Evolutionary conservation across 2,888 invertebrate genomes (phyloP).

Genomic region (Chrysolina oricalcia): DNA sequence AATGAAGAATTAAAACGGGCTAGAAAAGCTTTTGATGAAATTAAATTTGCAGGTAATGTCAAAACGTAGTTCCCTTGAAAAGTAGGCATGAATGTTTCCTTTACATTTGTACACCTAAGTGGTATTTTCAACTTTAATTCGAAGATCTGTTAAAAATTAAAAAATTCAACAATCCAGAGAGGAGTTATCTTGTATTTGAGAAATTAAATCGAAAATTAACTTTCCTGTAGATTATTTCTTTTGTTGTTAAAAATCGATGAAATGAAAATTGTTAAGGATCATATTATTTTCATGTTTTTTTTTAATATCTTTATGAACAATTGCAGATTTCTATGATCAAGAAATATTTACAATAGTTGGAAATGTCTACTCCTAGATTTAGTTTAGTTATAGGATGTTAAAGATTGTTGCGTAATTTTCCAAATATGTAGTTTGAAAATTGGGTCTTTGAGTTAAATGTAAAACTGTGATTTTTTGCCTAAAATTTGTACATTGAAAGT

Average conservation of each 20-base stretch:
- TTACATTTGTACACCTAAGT: background rate
- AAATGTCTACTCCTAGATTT: background rate
- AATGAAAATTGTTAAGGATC: too few species aligned
- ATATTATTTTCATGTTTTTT: too few species aligned
- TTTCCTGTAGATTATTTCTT: too few species aligned
- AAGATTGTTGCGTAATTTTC: background rate
- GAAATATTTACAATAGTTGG: background rate
- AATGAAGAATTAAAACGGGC: constrained; percentile 99
- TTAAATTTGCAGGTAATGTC: constrained; percentile 91
- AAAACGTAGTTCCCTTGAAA: constrained; percentile 46
- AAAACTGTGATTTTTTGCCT: too few species aligned
- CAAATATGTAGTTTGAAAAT: background rate
- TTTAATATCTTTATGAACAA: too few species aligned
- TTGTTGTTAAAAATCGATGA: too few species aligned
- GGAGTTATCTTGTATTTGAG: too few species aligned
- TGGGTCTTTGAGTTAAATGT: too few species aligned
- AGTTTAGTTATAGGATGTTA: background rate
- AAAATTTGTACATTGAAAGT: too few species aligned
- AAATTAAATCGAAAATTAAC: too few species aligned
- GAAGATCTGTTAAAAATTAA: background rate
- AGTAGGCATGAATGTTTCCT: background rate
- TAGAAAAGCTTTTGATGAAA: constrained; percentile 99
- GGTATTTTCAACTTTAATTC: background rate
- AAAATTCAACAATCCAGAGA: too few species aligned
- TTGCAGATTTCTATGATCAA: too few species aligned